These are phyloP conservation scores for Actenoides hombroni DNA, from an alignment of 2,113 vertebrate species.

Conservation along the genomic window DNA sequence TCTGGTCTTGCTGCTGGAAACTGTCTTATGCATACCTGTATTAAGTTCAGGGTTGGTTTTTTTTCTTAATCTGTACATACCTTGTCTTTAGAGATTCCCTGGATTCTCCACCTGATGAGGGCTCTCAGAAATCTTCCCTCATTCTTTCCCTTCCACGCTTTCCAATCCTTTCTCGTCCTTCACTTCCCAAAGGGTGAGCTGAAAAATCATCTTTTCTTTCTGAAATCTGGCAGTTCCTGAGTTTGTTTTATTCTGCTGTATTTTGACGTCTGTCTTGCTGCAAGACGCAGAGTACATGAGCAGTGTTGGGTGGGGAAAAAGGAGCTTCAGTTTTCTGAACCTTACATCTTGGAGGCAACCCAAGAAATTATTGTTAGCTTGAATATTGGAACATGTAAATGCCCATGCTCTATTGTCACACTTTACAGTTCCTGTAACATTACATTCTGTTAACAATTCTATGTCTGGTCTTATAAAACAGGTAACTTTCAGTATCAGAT, in stretches of 20 bases:
- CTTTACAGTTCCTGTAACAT: background rate
- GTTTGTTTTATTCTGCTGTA: background rate
- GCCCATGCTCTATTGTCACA: background rate
- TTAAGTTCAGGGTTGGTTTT: background rate
- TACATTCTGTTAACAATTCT: background rate
- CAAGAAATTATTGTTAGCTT: background rate
- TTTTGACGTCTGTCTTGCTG: background rate
- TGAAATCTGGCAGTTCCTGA: background rate
- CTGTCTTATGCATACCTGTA: background rate
- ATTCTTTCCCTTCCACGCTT: constrained; percentile 90
- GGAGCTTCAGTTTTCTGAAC: background rate
- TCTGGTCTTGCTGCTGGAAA: background rate
- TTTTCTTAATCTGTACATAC: constrained; percentile 43
- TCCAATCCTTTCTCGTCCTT: constrained; percentile 90
- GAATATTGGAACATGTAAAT: background rate
- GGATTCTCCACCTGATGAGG: constrained; percentile 83
- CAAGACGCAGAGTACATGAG: background rate
- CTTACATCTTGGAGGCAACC: background rate
- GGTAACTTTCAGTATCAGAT: background rate
- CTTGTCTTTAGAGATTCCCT: constrained; percentile 84
- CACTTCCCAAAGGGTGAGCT: constrained; percentile 90
- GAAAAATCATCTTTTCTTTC: constrained; percentile 42
- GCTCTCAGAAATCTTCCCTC: constrained; percentile 88
- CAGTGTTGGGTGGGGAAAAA: background rate
- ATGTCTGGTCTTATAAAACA: background rate